phyloP scores from a whole-genome alignment of 2,888 invertebrate genomes.

The Plagodis pulveraria region DNA sequence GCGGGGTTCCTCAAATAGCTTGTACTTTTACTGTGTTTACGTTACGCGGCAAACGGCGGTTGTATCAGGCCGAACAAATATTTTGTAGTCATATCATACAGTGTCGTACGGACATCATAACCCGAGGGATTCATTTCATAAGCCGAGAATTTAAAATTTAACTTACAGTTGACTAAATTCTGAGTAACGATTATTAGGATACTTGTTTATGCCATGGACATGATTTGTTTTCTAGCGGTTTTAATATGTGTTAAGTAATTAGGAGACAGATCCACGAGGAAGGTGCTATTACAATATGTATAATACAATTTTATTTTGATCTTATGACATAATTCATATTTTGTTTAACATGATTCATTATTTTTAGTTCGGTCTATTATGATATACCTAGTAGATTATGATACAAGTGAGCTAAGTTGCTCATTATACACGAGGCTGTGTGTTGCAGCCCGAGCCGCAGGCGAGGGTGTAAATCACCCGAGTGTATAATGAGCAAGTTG shows the following conservation, averaged over 20 bases:
- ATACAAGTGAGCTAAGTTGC: no score
- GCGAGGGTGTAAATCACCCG: no score
- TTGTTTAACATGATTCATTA: no score
- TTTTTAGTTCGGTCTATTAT: no score
- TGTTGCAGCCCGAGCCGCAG: no score
- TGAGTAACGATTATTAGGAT: slow-evolving; percentile 19
- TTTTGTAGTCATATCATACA: slow-evolving; percentile 40
- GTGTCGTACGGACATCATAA: slow-evolving; percentile 34
- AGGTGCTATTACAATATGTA: background rate
- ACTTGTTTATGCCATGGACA: slow-evolving; percentile 20
- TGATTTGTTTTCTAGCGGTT: slow-evolving; percentile 11
- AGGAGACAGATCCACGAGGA: background rate
- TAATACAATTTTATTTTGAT: no score
- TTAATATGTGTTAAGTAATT: slow-evolving; percentile 5
- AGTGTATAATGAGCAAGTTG: no score
- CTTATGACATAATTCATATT: no score
- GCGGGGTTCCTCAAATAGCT: slow-evolving; percentile 44
- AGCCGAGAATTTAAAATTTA: slow-evolving; percentile 24
- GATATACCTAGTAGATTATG: no score
- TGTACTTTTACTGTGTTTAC: slow-evolving; percentile 43
- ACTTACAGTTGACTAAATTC: slow-evolving; percentile 19
- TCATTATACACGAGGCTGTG: no score
- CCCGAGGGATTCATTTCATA: slow-evolving; percentile 29
- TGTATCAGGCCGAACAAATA: slow-evolving; percentile 33
- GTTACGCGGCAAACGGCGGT: slow-evolving; percentile 27